Conservation (phyloP, 2,797 vertebrate species). For the Podarcis lilfordi region DNA sequence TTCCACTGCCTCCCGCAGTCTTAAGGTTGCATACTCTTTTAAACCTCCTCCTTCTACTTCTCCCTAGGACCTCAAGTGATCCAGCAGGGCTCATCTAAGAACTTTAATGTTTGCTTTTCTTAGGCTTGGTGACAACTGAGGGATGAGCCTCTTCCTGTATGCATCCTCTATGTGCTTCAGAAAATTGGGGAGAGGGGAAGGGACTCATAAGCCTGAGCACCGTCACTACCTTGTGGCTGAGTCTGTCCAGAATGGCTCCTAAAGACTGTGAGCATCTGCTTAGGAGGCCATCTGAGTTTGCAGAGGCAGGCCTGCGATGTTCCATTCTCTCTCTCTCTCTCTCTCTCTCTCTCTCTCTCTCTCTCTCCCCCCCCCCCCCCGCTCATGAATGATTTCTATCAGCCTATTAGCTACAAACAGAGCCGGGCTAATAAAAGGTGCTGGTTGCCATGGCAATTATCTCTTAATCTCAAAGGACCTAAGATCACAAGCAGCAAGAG, state of each 20-base stretch:
- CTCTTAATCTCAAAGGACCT: constrained; percentile 27
- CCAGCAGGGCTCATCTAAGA: too few relatives aligned
- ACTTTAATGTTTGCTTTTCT: neutral
- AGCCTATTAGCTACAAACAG: constrained; percentile 14
- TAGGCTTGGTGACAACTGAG: neutral
- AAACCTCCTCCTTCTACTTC: too few relatives aligned
- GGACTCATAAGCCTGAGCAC: too few relatives aligned
- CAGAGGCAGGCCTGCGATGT: neutral
- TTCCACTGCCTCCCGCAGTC: too few relatives aligned
- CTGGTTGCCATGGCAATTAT: constrained; percentile 40
- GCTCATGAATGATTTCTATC: neutral
- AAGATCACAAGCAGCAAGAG: neutral
- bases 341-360: too few relatives aligned
- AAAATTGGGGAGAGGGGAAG: neutral
- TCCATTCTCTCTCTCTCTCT: neutral
- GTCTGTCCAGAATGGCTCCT: neutral
- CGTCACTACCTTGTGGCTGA: neutral
- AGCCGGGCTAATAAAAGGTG: constrained; percentile 31
- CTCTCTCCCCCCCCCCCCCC: too few relatives aligned
- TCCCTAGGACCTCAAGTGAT: too few relatives aligned
- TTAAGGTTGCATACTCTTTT: too few relatives aligned
- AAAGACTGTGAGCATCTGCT: neutral
- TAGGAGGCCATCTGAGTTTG: neutral
- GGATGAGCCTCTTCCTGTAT: neutral
- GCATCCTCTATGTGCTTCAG: neutral